These are phyloP conservation scores for Brachypodius melanocephalos DNA, from an alignment of 2,113 vertebrate species.

Conservation along the genomic window DNA sequence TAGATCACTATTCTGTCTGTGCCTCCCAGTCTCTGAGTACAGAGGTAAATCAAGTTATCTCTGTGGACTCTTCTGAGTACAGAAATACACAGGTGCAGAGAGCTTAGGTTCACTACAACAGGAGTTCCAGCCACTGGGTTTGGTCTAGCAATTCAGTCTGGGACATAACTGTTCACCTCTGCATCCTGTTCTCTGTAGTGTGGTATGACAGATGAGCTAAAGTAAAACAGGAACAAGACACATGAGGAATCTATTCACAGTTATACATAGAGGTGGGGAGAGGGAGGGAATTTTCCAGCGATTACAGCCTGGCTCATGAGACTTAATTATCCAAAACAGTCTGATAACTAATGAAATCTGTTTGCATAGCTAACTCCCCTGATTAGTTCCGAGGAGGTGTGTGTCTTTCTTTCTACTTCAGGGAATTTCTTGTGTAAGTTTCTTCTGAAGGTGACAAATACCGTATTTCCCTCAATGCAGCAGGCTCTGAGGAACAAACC, in stretches of 20 bases:
- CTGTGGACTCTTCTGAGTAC: neutral
- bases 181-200: neutral
- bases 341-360: conserved; percentile 13
- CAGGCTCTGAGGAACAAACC: neutral
- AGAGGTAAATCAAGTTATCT: neutral
- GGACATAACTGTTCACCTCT: neutral
- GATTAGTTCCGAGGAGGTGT: neutral
- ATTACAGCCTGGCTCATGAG: conserved; percentile 9
- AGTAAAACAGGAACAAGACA: conserved; percentile 7
- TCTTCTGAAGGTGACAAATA: neutral
- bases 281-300: neutral
- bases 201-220: neutral
- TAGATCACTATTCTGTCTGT: neutral
- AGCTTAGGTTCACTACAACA: neutral
- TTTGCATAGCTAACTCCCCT: conserved; percentile 6
- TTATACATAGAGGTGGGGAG: neutral
- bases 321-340: neutral
- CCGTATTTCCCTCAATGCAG: neutral
- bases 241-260: neutral
- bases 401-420: neutral
- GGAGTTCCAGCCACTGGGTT: neutral
- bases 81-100: neutral
- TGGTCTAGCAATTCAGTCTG: neutral
- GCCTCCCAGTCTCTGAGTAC: neutral
- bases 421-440: neutral